Evolutionary conservation across 2,797 vertebrate genomes (phyloP).

Genomic region (Syngnathus acus): DNA sequence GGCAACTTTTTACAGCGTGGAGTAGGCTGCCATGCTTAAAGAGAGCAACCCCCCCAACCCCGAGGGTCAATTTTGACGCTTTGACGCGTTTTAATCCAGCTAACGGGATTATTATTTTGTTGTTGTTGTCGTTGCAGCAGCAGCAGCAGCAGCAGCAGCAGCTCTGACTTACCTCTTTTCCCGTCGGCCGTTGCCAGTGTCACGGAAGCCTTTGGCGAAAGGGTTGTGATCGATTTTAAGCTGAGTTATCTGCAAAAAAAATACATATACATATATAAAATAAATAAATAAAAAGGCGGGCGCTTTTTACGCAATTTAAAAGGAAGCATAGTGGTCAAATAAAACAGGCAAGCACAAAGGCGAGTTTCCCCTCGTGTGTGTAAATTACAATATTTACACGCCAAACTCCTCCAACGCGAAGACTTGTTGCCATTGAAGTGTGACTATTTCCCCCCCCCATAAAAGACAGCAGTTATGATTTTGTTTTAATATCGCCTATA

Average conservation of each 20-base stretch:
- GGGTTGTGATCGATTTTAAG: conserved; percentile 99
- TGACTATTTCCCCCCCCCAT: neutral
- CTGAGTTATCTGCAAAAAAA: conserved; percentile 77
- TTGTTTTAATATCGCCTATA: neutral
- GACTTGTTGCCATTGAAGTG: neutral
- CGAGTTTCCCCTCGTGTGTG: neutral
- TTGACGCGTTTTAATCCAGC: conserved; percentile 6
- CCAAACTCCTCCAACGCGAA: neutral
- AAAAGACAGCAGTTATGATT: neutral
- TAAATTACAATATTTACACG: neutral
- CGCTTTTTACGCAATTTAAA: neutral
- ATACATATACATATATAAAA: neutral
- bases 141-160: neutral
- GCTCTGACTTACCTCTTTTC: conserved; percentile 86
- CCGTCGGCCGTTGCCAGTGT: conserved; percentile 94
- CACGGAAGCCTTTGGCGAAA: conserved; percentile 96
- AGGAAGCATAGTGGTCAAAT: neutral
- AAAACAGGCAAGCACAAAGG: neutral
- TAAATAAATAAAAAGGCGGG: neutral
- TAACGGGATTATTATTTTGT: neutral
- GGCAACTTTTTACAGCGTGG: neutral
- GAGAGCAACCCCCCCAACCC: neutral
- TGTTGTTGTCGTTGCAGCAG: neutral
- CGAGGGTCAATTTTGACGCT: conserved; percentile 6
- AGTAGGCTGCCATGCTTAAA: neutral